These are phyloP conservation scores for Platysternon megacephalum DNA, from an alignment of 2,113 vertebrate genomes.

Conservation along the genomic window DNA sequence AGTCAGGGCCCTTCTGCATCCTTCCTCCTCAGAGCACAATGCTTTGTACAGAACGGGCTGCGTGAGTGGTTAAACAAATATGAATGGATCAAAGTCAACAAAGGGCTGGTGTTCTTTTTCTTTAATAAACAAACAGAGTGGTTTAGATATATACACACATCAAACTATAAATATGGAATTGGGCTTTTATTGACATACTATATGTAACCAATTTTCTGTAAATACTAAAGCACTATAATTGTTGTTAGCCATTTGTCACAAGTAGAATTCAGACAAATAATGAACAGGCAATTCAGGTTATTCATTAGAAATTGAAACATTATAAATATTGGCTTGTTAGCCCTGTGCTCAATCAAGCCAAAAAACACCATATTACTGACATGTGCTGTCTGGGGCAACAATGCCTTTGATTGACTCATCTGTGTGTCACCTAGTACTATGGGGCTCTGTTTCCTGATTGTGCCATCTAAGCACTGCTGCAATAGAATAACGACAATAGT, in stretches of 20 bases:
- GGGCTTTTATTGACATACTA: background rate
- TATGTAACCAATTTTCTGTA: background rate
- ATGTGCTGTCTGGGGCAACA: background rate
- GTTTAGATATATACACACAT: background rate
- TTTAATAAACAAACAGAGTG: background rate
- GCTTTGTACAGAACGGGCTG: background rate
- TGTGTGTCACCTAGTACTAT: background rate
- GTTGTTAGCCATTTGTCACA: constrained; percentile 29
- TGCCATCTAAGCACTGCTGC: background rate
- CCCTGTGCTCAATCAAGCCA: background rate
- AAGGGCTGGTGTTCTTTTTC: background rate
- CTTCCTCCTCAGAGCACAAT: background rate
- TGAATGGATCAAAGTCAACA: background rate
- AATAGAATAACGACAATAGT: background rate
- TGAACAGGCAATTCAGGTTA: background rate
- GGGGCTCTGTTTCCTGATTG: background rate
- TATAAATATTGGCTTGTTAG: background rate
- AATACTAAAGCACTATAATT: background rate
- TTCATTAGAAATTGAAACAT: background rate
- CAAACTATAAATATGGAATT: background rate
- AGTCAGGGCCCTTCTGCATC: background rate
- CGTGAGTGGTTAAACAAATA: background rate
- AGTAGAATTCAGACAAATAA: constrained; percentile 13
- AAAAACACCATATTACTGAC: background rate
- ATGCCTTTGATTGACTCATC: background rate